Base-by-base conservation (phyloP, 1,140 invertebrate species). In the Temnothorax longispinosus region DNA sequence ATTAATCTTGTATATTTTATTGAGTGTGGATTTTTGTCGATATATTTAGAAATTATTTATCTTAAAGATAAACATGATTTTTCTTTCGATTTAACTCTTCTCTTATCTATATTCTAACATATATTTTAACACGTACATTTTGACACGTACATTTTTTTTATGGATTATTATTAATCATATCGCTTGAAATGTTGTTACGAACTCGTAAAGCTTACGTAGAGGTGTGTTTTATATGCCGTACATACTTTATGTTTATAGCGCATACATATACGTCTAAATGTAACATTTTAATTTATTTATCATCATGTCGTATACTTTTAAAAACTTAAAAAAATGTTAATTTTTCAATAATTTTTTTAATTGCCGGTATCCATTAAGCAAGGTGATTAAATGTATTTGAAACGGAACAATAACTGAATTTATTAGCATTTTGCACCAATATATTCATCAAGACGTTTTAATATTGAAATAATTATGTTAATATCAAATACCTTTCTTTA, bases 231-330 rank as follows among this genome's bases (percentile, higher is more conserved):
- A 27, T 38, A 21, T 38, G 10, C 13, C 1, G 13, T 56, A 72
- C n/a, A 74, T 32, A 21, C 13, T n/a, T 47, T 67, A 0, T 13
- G n/a, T 44, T 21, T 27, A 32, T 47, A 71, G 13, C 21, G 21
- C 65, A 27, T 69, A 69, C 11, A 47, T 11, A 13, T 18, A n/a
- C 44, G 13, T 56, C n/a, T 56, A 21, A 21, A 21, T 47, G 11
- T 58, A 58, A 60, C 21, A 50, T 75, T 58, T 56, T 41, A 56
- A 41, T 58, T 58, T 54, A 72, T 50, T 38, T 35, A 18, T 72
- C 15, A 8, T 41, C 13, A 41, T n/a, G 18, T 6, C 47, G 54
- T 52, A 41, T 10, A 41, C 10, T 58, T 27, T 58, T 38, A 32
- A 58, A 7, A 75, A 75, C 21, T 27, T 18, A 15, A 54, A 56